Conservation (phyloP, 1,140 invertebrate genomes). For the Caerostris darwini region DNA sequence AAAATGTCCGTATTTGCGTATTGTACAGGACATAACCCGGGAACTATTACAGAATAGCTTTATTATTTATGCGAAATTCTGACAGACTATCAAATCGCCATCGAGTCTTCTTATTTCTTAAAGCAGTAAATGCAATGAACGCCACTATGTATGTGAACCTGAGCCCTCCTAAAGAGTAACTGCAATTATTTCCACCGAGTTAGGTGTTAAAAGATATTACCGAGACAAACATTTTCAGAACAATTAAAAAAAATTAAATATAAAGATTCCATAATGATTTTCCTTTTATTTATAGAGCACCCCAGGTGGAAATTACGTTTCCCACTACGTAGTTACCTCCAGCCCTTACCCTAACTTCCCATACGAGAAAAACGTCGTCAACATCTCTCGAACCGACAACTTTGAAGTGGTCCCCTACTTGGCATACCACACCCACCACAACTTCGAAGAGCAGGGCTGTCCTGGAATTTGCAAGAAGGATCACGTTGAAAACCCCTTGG, state of each 20-base stretch:
- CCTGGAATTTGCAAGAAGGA: conserved; percentile 61
- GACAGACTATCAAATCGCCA: too few relatives aligned
- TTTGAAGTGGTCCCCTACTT: conserved; percentile 34
- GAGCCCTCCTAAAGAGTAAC: too few relatives aligned
- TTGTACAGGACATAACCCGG: too few relatives aligned
- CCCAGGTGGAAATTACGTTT: conserved; percentile 9
- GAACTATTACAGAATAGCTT: too few relatives aligned
- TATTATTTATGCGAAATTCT: too few relatives aligned
- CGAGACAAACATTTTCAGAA: too few relatives aligned
- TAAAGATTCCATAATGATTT: not conserved
- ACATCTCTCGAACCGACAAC: conserved; percentile 64
- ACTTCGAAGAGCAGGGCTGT: conserved; percentile 66
- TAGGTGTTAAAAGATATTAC: too few relatives aligned
- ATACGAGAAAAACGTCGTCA: not conserved
- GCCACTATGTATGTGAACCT: too few relatives aligned
- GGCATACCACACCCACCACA: conserved; percentile 48
- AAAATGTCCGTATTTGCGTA: too few relatives aligned
- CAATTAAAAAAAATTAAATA: not conserved
- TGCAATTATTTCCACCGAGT: too few relatives aligned
- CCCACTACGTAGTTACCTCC: conserved; percentile 55
- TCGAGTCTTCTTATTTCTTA: too few relatives aligned
- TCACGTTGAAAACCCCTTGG: not conserved
- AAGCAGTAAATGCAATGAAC: too few relatives aligned
- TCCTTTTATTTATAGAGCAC: conserved; percentile 4
- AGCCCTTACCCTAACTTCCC: conserved; percentile 47